A percentile compares a stretch with the other conserved stretches of the same genome.
Conservation (phyloP, 2,113 vertebrate genomes). For the Eretmochelys imbricata region DNA sequence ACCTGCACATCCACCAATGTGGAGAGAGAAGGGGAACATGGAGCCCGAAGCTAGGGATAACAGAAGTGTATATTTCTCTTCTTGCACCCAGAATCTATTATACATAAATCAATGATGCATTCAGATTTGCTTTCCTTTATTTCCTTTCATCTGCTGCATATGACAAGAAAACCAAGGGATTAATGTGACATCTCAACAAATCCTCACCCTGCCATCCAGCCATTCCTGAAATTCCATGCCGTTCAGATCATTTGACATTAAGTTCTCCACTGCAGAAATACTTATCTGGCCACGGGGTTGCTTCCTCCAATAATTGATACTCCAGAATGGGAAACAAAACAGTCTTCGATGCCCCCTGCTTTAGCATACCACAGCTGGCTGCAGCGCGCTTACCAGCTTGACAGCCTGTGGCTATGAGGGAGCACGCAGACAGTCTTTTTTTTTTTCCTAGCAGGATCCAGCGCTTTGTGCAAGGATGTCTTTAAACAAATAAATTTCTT, state of each 20-base stretch:
- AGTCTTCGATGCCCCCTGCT: background rate
- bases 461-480: background rate
- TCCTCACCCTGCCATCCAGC: background rate
- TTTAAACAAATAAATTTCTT: background rate
- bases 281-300: background rate
- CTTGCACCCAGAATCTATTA: accelerated
- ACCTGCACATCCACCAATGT: no score
- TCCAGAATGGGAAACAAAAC: background rate
- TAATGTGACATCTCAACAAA: constrained; percentile 39
- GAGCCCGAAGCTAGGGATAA: background rate
- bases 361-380: background rate
- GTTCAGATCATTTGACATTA: background rate
- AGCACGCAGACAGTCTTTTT: background rate
- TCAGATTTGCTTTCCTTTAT: background rate
- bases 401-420: background rate
- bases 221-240: background rate
- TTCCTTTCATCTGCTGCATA: constrained; percentile 47
- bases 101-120: constrained; percentile 5
- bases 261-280: background rate
- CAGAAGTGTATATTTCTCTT: accelerated
- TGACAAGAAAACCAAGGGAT: constrained; percentile 22
- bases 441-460: background rate
- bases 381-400: background rate
- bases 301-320: constrained; percentile 13
- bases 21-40: accelerated